Evolutionary conservation across 1,140 invertebrate genomes (phyloP).

Genomic region (Drosophila nebulosa): DNA sequence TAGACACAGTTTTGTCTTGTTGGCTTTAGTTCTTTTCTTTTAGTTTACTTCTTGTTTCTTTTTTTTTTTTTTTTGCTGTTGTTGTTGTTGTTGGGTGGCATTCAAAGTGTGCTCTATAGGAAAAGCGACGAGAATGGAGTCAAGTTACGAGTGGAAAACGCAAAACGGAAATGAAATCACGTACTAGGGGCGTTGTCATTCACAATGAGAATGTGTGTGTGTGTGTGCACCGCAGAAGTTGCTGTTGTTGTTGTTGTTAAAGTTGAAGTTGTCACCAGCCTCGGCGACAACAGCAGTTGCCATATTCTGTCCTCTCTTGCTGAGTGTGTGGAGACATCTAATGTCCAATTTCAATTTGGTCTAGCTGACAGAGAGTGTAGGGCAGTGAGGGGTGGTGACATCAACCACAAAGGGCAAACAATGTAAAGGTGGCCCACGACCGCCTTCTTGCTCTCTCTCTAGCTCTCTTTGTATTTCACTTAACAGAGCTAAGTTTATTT

Average conservation of each 20-base stretch:
- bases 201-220: slow-evolving; percentile 63
- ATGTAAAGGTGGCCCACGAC: slow-evolving; percentile 40
- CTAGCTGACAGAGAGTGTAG: slow-evolving; percentile 42
- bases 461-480: slow-evolving; percentile 35
- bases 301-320: slow-evolving; percentile 33
- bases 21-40: not conserved
- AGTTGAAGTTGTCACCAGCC: slow-evolving; percentile 54
- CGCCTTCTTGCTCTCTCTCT: not conserved
- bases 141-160: slow-evolving; percentile 58
- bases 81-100: slow-evolving; percentile 14
- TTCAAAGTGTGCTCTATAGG: not conserved
- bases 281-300: slow-evolving; percentile 53
- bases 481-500: slow-evolving; percentile 67
- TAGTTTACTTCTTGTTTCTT: not conserved
- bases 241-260: slow-evolving; percentile 20
- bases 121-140: slow-evolving; percentile 16
- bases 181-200: slow-evolving; percentile 79
- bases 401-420: slow-evolving; percentile 56
- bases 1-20: slow-evolving; percentile 14
- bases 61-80: no score
- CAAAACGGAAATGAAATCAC: slow-evolving; percentile 78
- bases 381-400: slow-evolving; percentile 16
- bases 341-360: slow-evolving; percentile 77
- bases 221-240: slow-evolving; percentile 16
- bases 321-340: slow-evolving; percentile 56